Evolutionary conservation across 1,140 invertebrate species (phyloP).

Genomic region (Episyrphus balteatus): DNA sequence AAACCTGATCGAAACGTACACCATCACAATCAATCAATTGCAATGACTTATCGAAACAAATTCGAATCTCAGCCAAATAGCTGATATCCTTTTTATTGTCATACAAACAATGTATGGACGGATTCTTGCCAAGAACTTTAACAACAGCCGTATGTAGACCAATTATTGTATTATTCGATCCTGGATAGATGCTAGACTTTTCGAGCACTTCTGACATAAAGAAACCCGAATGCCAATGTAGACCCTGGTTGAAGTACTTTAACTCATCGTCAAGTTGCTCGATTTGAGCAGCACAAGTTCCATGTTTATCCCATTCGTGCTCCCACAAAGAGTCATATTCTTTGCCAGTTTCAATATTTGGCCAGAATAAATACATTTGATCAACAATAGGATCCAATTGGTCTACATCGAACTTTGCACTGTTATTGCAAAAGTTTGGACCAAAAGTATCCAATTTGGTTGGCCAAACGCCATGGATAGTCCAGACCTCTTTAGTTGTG

Average conservation of each 20-base stretch:
- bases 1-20: slow-evolving; percentile 16
- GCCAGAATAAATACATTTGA: slow-evolving; percentile 56
- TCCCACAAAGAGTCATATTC: slow-evolving; percentile 53
- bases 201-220: slow-evolving; percentile 51
- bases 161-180: slow-evolving; percentile 42
- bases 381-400: slow-evolving; percentile 46
- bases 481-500: slow-evolving; percentile 50
- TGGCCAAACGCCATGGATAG: slow-evolving; percentile 76
- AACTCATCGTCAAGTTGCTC: slow-evolving; percentile 49
- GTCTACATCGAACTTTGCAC: slow-evolving; percentile 50
- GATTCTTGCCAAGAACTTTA: slow-evolving; percentile 43
- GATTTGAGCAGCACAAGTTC: slow-evolving; percentile 59
- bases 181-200: slow-evolving; percentile 46
- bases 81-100: slow-evolving; percentile 43
- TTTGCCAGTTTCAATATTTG: slow-evolving; percentile 52
- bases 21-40: slow-evolving; percentile 48
- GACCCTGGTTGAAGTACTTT: slow-evolving; percentile 61
- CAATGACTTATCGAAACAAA: slow-evolving; percentile 54
- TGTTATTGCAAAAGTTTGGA: slow-evolving; percentile 55
- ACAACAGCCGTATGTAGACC: slow-evolving; percentile 48
- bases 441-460: slow-evolving; percentile 53
- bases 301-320: slow-evolving; percentile 79
- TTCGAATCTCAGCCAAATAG: slow-evolving; percentile 51
- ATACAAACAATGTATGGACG: slow-evolving; percentile 49
- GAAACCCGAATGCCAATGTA: slow-evolving; percentile 50